phyloP scores from a whole-genome alignment of 2,888 invertebrate genomes.

The Diaphora mendica region DNA sequence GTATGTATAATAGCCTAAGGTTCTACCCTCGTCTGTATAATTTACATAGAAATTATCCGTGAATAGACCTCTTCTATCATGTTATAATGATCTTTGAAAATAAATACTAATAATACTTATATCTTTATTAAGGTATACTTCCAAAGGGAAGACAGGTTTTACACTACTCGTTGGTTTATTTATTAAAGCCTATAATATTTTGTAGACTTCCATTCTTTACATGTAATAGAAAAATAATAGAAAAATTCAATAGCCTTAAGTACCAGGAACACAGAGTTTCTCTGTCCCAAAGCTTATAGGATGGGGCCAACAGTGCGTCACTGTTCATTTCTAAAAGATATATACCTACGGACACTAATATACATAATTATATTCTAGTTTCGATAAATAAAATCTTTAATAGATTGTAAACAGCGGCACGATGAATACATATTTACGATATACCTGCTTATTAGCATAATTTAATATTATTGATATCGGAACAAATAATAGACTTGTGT shows the following conservation, averaged over 20 bases:
- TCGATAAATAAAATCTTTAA: slow-evolving; percentile 6
- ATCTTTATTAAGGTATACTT: not conserved
- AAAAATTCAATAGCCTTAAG: not conserved
- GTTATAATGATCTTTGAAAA: not conserved
- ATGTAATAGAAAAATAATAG: not conserved
- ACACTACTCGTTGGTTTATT: not conserved
- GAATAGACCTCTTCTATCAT: not conserved
- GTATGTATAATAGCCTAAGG: not conserved
- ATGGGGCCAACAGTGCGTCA: not conserved
- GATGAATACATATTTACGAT: slow-evolving; percentile 31
- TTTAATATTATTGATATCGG: slow-evolving; percentile 38
- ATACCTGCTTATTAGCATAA: slow-evolving; percentile 37
- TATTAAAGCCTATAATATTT: not conserved
- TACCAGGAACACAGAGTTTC: not conserved
- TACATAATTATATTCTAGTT: not conserved
- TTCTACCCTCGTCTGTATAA: not conserved
- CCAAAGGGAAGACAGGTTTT: not conserved
- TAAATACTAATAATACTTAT: not conserved
- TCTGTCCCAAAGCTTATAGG: not conserved
- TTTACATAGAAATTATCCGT: not conserved
- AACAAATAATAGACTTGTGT: slow-evolving; percentile 20
- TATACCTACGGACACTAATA: not conserved
- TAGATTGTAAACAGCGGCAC: slow-evolving; percentile 18
- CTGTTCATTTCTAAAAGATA: not conserved
- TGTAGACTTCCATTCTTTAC: not conserved